Evolutionary conservation across 2,797 vertebrate species (phyloP), one percentile per base, ranked within the genome.

Genomic region (Gorsachius magnificus): DNA sequence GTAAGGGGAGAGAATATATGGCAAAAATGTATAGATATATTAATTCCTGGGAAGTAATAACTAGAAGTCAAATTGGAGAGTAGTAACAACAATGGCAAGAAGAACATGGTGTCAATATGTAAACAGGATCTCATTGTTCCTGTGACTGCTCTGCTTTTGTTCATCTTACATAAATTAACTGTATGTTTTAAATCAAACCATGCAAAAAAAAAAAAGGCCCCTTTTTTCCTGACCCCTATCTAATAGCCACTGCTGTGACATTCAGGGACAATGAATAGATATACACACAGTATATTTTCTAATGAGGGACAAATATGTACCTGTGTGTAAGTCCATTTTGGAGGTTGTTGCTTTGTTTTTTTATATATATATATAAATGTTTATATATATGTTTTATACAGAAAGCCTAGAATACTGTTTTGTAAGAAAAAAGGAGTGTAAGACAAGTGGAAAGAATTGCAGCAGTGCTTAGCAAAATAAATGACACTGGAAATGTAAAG

Each of bases 351-450:
- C 83, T 92, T 91, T 91, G 43, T 14, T 84, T 83, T 8, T 50
- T 14, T 50, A 50, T 87, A 74, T 79, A 51, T 79, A 51, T 85
- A 82, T 85, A 96, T 95, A 95, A 48, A 94, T 96, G 93, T 96
- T 94, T 96, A 96, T 96, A 93, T 94, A 61, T 93, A 83, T 94
- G 88, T 97, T 94, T 95, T 96, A 95, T 96, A 96, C 94, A 93
- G 85, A 96, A 87, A 96, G 83, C 84, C 69, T 93, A 87, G 93
- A 92, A 87, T 93, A 93, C 74, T 74, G 78, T 96, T 97, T 96
- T 96, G 74, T 96, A 95, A 90, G 93, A 87, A 96, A 95, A 96
- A 53, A 66, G 70, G 68, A 93, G 33, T 90, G 38, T 56, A 72
- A 87, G 64, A 68, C 36, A 93, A 90, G 56, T 46, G 85, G 86